These are phyloP conservation scores for Hybos culiciformis DNA, from an alignment of 2,888 invertebrate genomes.

Conservation along the genomic window DNA sequence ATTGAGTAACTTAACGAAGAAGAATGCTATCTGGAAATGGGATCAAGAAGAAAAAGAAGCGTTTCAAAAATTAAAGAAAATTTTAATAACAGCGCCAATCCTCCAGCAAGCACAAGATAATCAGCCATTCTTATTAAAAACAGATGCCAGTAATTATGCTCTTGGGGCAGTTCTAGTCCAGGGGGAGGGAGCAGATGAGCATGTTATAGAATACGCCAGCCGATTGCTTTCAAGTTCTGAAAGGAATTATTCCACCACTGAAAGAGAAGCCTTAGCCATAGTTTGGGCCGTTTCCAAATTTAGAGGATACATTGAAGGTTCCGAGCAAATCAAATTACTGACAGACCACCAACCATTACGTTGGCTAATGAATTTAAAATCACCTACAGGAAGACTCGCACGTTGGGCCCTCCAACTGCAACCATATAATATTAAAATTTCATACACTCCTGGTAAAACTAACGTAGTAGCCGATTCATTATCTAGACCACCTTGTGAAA, in stretches of 20 bases:
- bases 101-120: constrained; percentile 16
- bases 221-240: constrained; percentile 21
- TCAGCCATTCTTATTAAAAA: constrained; percentile 19
- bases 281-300: constrained; percentile 14
- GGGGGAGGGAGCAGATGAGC: constrained; percentile 16
- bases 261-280: constrained; percentile 29
- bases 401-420: constrained; percentile 4
- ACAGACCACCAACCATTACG: constrained; percentile 9
- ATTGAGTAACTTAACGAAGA: constrained; percentile 18
- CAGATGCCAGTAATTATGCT: constrained; percentile 21
- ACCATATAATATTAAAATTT: not conserved
- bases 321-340: constrained; percentile 1
- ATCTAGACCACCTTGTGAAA: too few species aligned
- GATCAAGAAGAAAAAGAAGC: constrained; percentile 13
- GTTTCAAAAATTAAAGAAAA: constrained; percentile 13
- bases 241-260: constrained; percentile 29
- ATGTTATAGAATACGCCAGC: constrained; percentile 20
- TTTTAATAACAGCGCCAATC: constrained; percentile 14
- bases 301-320: constrained; percentile 7
- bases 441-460: too few species aligned
- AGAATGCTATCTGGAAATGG: constrained; percentile 19
- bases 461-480: too few species aligned
- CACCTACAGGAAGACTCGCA: constrained; percentile 1
- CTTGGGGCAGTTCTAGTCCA: too few species aligned
- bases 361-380: constrained; percentile 7